Conservation (phyloP, 2,113 vertebrate genomes). For the Alligator mississippiensis region DNA sequence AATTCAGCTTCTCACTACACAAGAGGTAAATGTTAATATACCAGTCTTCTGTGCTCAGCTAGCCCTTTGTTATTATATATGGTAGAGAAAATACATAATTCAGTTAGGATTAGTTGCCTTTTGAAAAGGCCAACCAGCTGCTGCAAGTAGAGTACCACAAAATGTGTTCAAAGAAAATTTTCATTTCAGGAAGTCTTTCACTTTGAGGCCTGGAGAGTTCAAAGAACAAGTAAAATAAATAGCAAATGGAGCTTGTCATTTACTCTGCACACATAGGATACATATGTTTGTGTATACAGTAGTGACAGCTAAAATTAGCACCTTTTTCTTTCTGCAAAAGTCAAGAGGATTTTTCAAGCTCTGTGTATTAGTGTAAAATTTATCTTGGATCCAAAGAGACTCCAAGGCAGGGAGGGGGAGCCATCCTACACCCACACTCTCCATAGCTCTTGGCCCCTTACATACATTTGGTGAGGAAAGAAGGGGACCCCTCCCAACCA, state of each 20-base stretch:
- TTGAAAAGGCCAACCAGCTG: background rate
- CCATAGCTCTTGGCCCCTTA: background rate
- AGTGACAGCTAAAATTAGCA: background rate
- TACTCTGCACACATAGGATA: background rate
- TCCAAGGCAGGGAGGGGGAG: background rate
- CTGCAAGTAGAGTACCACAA: conserved; percentile 12
- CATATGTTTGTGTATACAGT: background rate
- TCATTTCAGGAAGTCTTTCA: background rate
- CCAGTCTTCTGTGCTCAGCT: background rate
- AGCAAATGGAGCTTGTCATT: background rate
- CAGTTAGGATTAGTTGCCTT: conserved; percentile 1
- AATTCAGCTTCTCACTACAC: background rate
- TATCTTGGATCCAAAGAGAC: background rate
- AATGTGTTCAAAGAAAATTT: background rate
- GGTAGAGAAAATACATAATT: background rate
- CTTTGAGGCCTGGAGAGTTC: background rate
- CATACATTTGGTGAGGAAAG: background rate
- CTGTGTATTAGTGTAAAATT: background rate
- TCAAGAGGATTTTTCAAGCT: background rate
- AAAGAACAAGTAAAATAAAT: conserved; percentile 5
- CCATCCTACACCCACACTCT: background rate
- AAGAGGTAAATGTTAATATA: background rate
- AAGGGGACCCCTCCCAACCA: too few relatives aligned
- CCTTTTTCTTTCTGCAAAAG: background rate
- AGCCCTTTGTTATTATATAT: background rate